Evolutionary conservation across 2,888 invertebrate genomes (phyloP).

Genomic region (Scaeva pyrastri): DNA sequence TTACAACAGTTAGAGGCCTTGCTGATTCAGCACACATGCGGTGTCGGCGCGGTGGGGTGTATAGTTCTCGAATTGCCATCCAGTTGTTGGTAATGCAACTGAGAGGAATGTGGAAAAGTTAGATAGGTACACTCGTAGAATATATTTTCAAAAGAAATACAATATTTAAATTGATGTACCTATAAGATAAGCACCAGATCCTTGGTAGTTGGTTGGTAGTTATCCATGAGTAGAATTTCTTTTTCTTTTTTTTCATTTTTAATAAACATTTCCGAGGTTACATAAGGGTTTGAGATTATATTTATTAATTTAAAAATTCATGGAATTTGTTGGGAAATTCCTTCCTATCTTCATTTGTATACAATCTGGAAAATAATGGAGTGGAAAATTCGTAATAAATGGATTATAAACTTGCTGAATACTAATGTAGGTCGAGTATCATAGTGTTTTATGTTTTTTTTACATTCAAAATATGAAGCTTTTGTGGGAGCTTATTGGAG

Average conservation of each 20-base stretch:
- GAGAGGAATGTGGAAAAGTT: conserved; percentile 31
- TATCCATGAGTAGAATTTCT: not conserved
- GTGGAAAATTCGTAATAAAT: not conserved
- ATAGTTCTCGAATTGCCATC: conserved; percentile 11
- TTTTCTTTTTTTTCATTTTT: not conserved
- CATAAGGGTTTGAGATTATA: conserved; percentile 8
- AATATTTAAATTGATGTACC: conserved; percentile 20
- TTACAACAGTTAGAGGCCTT: conserved; percentile 12
- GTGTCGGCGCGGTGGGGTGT: too few relatives aligned
- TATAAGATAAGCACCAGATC: conserved; percentile 19
- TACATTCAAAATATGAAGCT: not conserved
- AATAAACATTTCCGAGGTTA: not conserved
- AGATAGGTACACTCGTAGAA: not conserved
- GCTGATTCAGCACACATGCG: conserved; percentile 17
- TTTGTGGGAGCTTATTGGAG: not conserved
- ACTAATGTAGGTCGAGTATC: not conserved
- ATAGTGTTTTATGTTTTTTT: not conserved
- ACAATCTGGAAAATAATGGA: not conserved
- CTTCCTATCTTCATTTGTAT: not conserved
- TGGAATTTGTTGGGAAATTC: not conserved
- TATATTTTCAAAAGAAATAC: conserved; percentile 21
- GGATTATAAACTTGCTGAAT: not conserved
- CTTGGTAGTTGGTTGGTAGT: not conserved
- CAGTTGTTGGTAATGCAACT: not conserved
- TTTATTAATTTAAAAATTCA: conserved; percentile 35